Conservation (phyloP, 2,888 invertebrate species). For the Trypoxylon attenuatum region DNA sequence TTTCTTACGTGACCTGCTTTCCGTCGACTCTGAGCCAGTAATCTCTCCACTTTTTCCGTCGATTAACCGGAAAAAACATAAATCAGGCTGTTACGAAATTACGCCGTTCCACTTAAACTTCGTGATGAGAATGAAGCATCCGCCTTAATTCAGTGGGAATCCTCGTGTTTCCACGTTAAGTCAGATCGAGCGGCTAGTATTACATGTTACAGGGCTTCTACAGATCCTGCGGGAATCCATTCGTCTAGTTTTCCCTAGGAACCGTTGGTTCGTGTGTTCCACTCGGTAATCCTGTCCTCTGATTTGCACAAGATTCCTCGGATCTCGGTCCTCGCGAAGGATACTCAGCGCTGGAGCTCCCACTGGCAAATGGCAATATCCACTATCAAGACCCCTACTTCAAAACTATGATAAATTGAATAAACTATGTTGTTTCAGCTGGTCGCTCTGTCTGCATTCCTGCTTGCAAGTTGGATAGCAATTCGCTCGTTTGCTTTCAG, state of each 20-base stretch:
- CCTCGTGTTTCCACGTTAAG: too few species aligned
- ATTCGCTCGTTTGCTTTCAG: too few species aligned
- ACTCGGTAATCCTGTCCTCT: slow-evolving; percentile 41
- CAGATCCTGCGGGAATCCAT: slow-evolving; percentile 26
- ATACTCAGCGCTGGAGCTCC: slow-evolving; percentile 15
- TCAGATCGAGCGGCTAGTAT: neutral
- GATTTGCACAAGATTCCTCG: slow-evolving; percentile 37
- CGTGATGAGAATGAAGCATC: too few species aligned
- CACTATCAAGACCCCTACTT: slow-evolving; percentile 5
- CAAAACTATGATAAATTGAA: slow-evolving; percentile 33
- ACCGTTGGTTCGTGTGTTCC: slow-evolving; percentile 35
- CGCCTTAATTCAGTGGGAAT: too few species aligned
- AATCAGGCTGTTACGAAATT: neutral
- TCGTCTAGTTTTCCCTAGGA: slow-evolving; percentile 24
- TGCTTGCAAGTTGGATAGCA: too few species aligned
- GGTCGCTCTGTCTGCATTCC: slow-evolving; percentile 8
- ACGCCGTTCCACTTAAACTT: too few species aligned
- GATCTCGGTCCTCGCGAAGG: slow-evolving; percentile 24
- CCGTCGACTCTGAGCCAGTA: too few species aligned
- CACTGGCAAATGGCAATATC: slow-evolving; percentile 3
- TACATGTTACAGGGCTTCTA: neutral
- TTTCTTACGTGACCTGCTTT: slow-evolving; percentile 1
- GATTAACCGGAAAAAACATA: neutral
- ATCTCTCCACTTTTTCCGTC: neutral
- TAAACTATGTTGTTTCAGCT: slow-evolving; percentile 8